phyloP scores from a whole-genome alignment of 2,797 vertebrate species.

The Poliocrania exsul region DNA sequence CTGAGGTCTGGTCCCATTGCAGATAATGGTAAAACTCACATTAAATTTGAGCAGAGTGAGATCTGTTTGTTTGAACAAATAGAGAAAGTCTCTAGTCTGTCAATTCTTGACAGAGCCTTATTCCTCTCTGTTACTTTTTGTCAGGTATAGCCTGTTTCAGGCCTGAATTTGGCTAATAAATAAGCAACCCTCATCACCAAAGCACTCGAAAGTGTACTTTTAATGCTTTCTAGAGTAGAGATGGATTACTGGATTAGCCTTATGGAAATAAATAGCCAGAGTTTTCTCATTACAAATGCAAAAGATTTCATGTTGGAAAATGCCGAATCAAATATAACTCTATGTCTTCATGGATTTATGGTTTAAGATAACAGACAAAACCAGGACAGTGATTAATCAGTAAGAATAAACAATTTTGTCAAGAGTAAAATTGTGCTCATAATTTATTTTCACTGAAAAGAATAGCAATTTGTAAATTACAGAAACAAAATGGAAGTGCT shows the following conservation, averaged over 20 bases:
- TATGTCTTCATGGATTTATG: neutral
- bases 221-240: slow-evolving; percentile 46
- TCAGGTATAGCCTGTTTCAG: neutral
- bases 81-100: slow-evolving; percentile 1
- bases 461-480: slow-evolving; percentile 17
- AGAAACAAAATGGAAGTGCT: slow-evolving; percentile 17
- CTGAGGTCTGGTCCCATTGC: neutral
- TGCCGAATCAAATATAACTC: neutral
- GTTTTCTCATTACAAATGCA: slow-evolving; percentile 23
- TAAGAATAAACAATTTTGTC: slow-evolving; percentile 38
- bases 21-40: slow-evolving; percentile 21
- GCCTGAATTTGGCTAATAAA: slow-evolving; percentile 22
- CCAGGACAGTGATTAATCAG: neutral
- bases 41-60: slow-evolving; percentile 6
- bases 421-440: neutral
- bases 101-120: slow-evolving; percentile 13
- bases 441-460: slow-evolving; percentile 39
- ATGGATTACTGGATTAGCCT: slow-evolving; percentile 32
- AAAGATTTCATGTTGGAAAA: slow-evolving; percentile 26
- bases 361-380: slow-evolving; percentile 12
- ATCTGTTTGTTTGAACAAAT: slow-evolving; percentile 32
- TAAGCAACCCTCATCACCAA: neutral
- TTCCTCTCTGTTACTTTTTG: slow-evolving; percentile 36
- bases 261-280: slow-evolving; percentile 36
- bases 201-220: slow-evolving; percentile 32